Percentiles rank a stretch among this genome's conserved stretches.
Conservation (phyloP, 2,113 vertebrate species). For the Chaetops frenatus region DNA sequence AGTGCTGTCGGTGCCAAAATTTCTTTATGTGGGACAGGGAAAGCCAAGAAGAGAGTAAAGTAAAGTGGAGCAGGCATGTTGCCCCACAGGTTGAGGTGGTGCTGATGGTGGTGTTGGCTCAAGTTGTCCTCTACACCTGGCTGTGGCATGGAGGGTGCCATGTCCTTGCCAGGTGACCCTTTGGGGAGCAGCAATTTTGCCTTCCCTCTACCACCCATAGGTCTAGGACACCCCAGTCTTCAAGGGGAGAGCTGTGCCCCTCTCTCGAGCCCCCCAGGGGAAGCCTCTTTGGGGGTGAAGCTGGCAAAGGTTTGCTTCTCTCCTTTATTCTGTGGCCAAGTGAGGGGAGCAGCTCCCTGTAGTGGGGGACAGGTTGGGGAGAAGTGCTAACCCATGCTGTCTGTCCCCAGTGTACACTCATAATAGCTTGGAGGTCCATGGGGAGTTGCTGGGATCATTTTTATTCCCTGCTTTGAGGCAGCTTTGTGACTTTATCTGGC, state of each 20-base stretch:
- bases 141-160: accelerated
- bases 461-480: background rate
- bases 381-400: background rate
- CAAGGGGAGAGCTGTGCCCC: background rate
- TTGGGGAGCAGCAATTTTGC: background rate
- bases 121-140: background rate
- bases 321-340: background rate
- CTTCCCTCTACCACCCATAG: background rate
- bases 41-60: background rate
- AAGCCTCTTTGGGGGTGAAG: background rate
- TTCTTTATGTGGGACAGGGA: background rate
- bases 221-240: background rate
- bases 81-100: background rate
- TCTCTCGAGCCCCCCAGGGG: accelerated
- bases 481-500: constrained; percentile 28
- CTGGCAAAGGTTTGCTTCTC: background rate
- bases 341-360: accelerated
- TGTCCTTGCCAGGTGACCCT: background rate
- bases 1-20: background rate
- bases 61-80: background rate
- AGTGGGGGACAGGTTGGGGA: background rate
- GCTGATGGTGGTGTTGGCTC: background rate
- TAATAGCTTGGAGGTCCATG: background rate
- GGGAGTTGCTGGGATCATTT: background rate
- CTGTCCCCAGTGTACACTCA: background rate